Evolutionary conservation across 2,113 vertebrate genomes (phyloP).

Genomic region (Poeciliopsis retropinna): DNA sequence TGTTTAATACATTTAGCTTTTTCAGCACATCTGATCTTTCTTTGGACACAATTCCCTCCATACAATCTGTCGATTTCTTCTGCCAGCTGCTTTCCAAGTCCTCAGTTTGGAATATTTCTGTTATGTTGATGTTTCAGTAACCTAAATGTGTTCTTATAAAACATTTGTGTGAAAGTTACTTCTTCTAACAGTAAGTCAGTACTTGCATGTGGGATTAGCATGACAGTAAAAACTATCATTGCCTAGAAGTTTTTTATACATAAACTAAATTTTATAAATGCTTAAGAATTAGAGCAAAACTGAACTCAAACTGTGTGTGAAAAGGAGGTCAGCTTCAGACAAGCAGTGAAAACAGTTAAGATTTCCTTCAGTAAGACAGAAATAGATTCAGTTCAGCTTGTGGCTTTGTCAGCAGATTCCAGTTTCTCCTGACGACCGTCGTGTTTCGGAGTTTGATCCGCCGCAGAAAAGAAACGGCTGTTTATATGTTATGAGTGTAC

Average conservation of each 20-base stretch:
- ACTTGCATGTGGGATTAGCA: too few relatives aligned
- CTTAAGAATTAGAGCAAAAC: neutral
- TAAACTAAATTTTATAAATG: neutral
- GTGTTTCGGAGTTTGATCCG: conserved; percentile 16
- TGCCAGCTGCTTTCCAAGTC: too few relatives aligned
- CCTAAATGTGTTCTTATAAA: too few relatives aligned
- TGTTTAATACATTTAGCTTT: too few relatives aligned
- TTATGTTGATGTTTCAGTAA: too few relatives aligned
- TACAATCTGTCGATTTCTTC: too few relatives aligned
- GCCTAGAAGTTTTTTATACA: neutral
- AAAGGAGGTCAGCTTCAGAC: conserved; percentile 56
- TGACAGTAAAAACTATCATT: neutral
- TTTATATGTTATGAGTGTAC: neutral
- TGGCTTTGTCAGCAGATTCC: conserved; percentile 46
- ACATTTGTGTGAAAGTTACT: too few relatives aligned
- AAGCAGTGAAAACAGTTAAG: conserved; percentile 30
- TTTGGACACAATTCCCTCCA: too few relatives aligned
- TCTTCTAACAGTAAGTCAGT: too few relatives aligned
- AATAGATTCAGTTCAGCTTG: conserved; percentile 51
- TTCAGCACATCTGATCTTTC: too few relatives aligned
- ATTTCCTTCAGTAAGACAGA: conserved; percentile 32
- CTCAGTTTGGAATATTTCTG: too few relatives aligned
- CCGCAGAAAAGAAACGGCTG: neutral
- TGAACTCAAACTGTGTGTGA: conserved; percentile 1
- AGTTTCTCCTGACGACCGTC: conserved; percentile 19